Percentiles rank a stretch among this genome's conserved stretches.
Conservation (phyloP, 2,113 vertebrate species). For the Gymnorhina tibicen region DNA sequence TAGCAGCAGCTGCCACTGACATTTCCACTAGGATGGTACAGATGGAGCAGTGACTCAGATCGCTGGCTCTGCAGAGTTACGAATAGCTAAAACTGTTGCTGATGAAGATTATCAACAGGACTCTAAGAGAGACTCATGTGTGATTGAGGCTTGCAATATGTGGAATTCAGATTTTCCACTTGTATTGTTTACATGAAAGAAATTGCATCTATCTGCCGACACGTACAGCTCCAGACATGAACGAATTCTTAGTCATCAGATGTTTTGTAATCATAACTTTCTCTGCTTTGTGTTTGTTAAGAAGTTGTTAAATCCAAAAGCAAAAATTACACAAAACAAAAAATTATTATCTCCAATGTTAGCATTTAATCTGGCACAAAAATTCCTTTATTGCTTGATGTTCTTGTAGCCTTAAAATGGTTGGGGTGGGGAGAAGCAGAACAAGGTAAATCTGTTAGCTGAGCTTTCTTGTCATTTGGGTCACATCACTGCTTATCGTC, state of each 20-base stretch:
- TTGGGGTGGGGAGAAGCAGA: not conserved
- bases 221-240: not conserved
- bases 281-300: not conserved
- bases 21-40: conserved; percentile 47
- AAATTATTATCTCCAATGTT: not conserved
- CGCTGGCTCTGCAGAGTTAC: not conserved
- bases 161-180: not conserved
- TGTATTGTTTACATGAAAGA: not conserved
- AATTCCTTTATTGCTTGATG: not conserved
- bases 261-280: not conserved
- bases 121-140: not conserved
- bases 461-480: not conserved
- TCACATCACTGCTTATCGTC: not conserved
- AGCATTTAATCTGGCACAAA: not conserved
- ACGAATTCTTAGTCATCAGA: not conserved
- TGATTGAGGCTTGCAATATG: not conserved
- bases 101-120: not conserved
- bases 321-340: not conserved
- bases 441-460: not conserved
- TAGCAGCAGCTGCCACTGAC: conserved; percentile 44
- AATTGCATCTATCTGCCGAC: not conserved
- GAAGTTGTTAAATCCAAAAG: not conserved
- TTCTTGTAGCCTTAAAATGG: not conserved
- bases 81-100: not conserved
- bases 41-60: conserved; percentile 62